These are phyloP conservation scores for Batillaria attramentaria DNA, from an alignment of 1,140 invertebrate genomes.

Conservation along the genomic window DNA sequence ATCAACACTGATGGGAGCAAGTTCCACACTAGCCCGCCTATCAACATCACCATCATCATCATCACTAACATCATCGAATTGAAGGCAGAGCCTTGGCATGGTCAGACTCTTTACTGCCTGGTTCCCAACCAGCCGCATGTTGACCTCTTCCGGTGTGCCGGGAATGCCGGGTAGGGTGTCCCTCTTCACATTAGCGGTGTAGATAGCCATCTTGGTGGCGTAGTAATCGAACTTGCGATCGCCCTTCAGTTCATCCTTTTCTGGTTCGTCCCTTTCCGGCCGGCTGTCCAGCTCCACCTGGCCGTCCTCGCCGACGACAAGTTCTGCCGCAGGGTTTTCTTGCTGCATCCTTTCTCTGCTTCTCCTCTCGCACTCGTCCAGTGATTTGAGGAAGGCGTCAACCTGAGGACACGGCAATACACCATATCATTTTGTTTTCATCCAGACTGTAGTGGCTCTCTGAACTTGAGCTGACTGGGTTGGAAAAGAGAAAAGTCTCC, in stretches of 20 bases:
- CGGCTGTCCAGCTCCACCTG: background rate
- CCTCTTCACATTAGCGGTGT: conserved; percentile 23
- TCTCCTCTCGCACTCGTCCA: background rate
- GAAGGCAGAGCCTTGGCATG: conserved; percentile 38
- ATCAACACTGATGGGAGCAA: too few species aligned
- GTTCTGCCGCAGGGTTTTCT: background rate
- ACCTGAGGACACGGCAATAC: too few species aligned
- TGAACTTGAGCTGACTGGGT: too few species aligned
- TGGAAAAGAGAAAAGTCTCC: too few species aligned
- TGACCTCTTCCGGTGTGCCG: conserved; percentile 46
- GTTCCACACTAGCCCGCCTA: too few species aligned
- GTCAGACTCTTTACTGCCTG: conserved; percentile 44
- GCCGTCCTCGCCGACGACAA: background rate
- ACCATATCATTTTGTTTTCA: too few species aligned
- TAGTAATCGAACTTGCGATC: conserved; percentile 46
- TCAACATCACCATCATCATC: background rate
- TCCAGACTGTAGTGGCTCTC: too few species aligned
- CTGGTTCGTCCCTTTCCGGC: background rate
- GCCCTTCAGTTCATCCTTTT: conserved; percentile 15
- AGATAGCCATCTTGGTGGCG: conserved; percentile 35
- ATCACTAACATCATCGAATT: conserved; percentile 24
- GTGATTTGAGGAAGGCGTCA: conserved; percentile 9
- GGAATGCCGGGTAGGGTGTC: conserved; percentile 21
- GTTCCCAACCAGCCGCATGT: conserved; percentile 44
- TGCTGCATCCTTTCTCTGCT: background rate